These are phyloP conservation scores for Amaurobius ferox DNA, from an alignment of 2,888 invertebrate species.

Conservation along the genomic window DNA sequence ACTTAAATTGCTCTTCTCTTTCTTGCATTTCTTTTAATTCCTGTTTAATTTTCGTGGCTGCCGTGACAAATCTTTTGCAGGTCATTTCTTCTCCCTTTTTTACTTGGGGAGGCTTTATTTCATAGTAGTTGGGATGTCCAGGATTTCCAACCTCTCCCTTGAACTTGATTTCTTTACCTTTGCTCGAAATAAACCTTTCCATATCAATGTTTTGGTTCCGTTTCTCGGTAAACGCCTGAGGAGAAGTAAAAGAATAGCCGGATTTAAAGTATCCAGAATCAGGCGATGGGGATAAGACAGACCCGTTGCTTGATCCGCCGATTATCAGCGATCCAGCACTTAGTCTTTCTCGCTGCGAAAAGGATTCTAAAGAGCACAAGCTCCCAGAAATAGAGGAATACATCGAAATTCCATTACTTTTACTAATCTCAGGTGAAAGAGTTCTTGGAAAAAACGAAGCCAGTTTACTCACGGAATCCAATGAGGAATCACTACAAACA, in stretches of 20 bases:
- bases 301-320: slow-evolving; percentile 8
- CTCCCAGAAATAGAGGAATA: slow-evolving; percentile 52
- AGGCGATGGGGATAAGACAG: slow-evolving; percentile 32
- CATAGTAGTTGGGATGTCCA: slow-evolving; percentile 23
- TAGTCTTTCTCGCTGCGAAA: slow-evolving; percentile 39
- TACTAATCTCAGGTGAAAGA: slow-evolving; percentile 33
- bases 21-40: slow-evolving; percentile 90
- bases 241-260: slow-evolving; percentile 32
- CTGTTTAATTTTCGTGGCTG: slow-evolving; percentile 91
- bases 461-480: slow-evolving; percentile 49
- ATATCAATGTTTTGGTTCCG: slow-evolving; percentile 78
- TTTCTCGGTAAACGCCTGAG: slow-evolving; percentile 1
- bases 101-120: slow-evolving; percentile 62
- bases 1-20: slow-evolving; percentile 87
- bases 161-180: slow-evolving; percentile 81
- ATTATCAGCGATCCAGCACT: slow-evolving; percentile 2
- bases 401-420: slow-evolving; percentile 38
- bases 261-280: slow-evolving; percentile 38
- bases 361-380: slow-evolving; percentile 44
- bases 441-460: slow-evolving; percentile 21
- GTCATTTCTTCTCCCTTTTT: slow-evolving; percentile 53
- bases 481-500: slow-evolving; percentile 60
- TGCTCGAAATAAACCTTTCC: slow-evolving; percentile 89
- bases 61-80: slow-evolving; percentile 81
- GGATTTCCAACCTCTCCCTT: slow-evolving; percentile 25